Base-by-base conservation (phyloP, 2,888 invertebrate species). In the Drosophila yooni region DNA sequence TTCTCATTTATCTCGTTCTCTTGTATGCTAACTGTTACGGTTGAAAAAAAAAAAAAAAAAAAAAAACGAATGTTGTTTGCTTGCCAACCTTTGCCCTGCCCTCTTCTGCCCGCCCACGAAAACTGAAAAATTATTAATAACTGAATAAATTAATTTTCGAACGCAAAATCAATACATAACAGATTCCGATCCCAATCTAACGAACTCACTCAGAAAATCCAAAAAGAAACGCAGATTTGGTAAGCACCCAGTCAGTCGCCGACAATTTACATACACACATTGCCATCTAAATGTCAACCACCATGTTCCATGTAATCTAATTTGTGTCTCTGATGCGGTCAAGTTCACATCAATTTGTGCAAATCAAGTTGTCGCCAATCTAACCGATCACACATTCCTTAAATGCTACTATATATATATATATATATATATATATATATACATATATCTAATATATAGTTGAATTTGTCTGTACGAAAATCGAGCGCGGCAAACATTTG, bases 191-290 rank as follows among this genome's bases (percentile, higher is more conserved):
- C 89, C 92, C 87, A 91, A 90, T 90, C 84, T 92, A 92, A 93
- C 92, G 92, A 93, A 92, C 88, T 92, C 93, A 89, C 90, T 93
- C 82, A 93, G 92, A 91, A 93, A 92, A 91, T 88, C 91, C 71
- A 92, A 93, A 91, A 93, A 93, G 91, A 93, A 92, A 92, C 90
- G 92, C 88, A 91, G 92, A 91, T 93, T 93, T 90, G 93, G 93
- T 93, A 93, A 93, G 93, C 84, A 85, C 79, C 74, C 69, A 58
- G 38, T 38, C 50, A 46, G 34, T 62, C 66, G 54, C 74, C 69
- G 52, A 64, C 52, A 62, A 64, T 68, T 71, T 76, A 69, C 68
- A 71, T 53, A 73, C 48, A 56, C 66, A 54, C 56, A 57, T 40
- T 52, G 64, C 36, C 70, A 76, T 69, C 57, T 46, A 5, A 46